phyloP scores from a whole-genome alignment of 2,113 vertebrate genomes.

The Ailurus styani region DNA sequence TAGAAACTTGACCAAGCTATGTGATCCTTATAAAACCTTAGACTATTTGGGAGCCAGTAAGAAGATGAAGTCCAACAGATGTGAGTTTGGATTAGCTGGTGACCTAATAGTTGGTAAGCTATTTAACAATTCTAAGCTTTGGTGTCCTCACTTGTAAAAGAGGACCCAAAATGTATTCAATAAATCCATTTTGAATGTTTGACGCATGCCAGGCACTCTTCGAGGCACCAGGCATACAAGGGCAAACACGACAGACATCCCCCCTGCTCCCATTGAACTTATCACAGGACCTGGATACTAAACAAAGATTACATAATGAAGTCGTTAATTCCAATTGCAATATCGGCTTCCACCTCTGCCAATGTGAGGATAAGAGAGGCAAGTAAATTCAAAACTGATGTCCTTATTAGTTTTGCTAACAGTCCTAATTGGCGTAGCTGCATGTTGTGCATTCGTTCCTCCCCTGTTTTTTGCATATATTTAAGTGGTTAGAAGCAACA shows the following conservation, averaged over 20 bases:
- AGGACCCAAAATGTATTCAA: not conserved
- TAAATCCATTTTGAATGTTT: not conserved
- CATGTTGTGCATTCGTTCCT: not conserved
- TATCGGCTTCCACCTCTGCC: not conserved
- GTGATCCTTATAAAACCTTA: conserved; percentile 38
- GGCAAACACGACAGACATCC: not conserved
- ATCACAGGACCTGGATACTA: not conserved
- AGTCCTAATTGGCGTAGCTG: not conserved
- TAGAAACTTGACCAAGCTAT: conserved; percentile 20
- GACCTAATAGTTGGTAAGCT: conserved; percentile 47
- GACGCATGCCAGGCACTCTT: not conserved
- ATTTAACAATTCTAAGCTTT: not conserved
- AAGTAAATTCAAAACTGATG: not conserved
- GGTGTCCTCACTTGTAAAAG: not conserved
- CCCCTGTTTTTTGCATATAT: not conserved
- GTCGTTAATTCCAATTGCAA: not conserved
- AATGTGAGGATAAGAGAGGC: not conserved
- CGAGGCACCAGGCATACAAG: not conserved
- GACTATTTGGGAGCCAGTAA: not conserved
- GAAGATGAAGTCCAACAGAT: conserved; percentile 27
- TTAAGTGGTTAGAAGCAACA: not conserved
- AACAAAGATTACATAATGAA: not conserved
- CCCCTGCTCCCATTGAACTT: not conserved
- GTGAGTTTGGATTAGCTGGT: conserved; percentile 26
- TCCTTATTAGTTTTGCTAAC: not conserved